Evolutionary conservation across 2,797 vertebrate species (phyloP).

Genomic region (Ambastaia sidthimunki): DNA sequence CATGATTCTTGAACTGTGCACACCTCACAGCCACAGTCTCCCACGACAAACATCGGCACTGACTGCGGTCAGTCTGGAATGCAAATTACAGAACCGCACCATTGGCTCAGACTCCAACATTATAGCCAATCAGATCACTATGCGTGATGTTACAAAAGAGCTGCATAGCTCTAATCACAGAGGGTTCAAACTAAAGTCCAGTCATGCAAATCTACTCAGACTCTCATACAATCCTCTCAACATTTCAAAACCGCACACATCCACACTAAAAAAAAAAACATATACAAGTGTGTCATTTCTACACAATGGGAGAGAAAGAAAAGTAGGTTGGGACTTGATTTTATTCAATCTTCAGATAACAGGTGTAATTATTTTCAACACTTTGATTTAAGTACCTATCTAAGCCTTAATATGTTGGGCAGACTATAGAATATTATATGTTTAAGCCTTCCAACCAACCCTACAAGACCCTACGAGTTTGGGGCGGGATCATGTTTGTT

Average conservation of each 20-base stretch:
- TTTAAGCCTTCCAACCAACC: neutral
- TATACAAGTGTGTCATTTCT: neutral
- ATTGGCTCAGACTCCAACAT: conserved; percentile 42
- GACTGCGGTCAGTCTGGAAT: conserved; percentile 56
- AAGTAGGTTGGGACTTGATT: too few relatives aligned
- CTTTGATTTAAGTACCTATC: too few relatives aligned
- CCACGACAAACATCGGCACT: conserved; percentile 58
- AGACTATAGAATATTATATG: too few relatives aligned
- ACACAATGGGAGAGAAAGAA: too few relatives aligned
- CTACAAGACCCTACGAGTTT: neutral
- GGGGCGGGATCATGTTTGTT: neutral
- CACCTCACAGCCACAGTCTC: conserved; percentile 38
- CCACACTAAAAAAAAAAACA: neutral
- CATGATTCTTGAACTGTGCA: conserved; percentile 41
- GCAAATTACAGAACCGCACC: conserved; percentile 54
- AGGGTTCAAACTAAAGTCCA: conserved; percentile 23
- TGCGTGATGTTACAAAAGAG: conserved; percentile 70
- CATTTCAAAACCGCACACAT: neutral
- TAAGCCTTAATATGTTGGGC: too few relatives aligned
- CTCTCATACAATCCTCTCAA: conserved; percentile 43
- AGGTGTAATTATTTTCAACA: too few relatives aligned
- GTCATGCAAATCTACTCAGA: conserved; percentile 56
- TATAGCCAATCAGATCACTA: conserved; percentile 66
- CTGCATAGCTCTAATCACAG: conserved; percentile 65
- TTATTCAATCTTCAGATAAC: too few relatives aligned